Conservation (phyloP, 2,113 vertebrate species). For the Callocephalon fimbriatum region DNA sequence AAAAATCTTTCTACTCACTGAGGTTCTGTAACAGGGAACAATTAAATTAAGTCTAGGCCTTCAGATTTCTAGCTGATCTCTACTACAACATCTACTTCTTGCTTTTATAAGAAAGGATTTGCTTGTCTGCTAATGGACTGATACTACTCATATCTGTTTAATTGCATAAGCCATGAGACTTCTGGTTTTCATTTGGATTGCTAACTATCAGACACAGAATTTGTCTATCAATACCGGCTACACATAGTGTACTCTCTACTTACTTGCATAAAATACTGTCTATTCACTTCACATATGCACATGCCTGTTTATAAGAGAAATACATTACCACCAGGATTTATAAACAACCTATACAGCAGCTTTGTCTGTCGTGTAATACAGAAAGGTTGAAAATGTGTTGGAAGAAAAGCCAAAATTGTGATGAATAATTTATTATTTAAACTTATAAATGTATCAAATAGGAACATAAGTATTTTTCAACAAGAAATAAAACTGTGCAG, state of each 20-base stretch:
- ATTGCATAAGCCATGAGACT: background rate
- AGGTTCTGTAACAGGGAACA: background rate
- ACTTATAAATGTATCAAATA: background rate
- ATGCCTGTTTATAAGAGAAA: background rate
- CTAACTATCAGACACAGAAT: background rate
- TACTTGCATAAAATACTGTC: background rate
- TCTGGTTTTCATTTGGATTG: background rate
- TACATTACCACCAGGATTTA: background rate
- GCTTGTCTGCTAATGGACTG: background rate
- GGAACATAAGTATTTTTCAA: background rate
- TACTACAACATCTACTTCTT: background rate
- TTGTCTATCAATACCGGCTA: background rate
- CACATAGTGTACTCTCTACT: background rate
- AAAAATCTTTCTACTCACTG: background rate
- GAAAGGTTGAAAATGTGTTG: background rate
- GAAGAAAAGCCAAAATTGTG: background rate
- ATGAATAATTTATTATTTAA: background rate
- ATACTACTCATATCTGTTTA: background rate
- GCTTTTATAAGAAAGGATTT: slow-evolving; percentile 1
- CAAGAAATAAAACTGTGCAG: background rate
- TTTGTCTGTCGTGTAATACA: background rate
- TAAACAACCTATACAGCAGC: background rate
- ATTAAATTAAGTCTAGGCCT: background rate
- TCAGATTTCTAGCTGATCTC: background rate
- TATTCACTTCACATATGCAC: background rate